Base-by-base conservation (phyloP, 2,797 vertebrate genomes). In the Chlorospingus flavigularis region DNA sequence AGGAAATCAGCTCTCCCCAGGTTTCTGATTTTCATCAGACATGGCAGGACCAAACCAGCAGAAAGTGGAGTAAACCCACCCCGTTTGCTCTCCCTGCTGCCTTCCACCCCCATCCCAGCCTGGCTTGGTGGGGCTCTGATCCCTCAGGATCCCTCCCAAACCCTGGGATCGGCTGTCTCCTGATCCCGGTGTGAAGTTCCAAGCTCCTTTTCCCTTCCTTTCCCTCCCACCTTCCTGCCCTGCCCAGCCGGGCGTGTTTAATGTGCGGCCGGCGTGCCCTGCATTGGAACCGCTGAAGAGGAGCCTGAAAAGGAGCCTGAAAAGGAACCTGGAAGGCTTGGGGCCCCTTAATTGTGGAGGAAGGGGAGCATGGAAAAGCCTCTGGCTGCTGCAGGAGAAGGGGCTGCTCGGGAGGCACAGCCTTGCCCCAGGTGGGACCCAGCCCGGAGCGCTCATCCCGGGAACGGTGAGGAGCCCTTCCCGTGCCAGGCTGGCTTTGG, bases 281-380 rank as follows among this genome's bases (percentile, higher is more conserved):
- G 31, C 73, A 6, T 71, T 47, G 31, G 77, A 93, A 53, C 51
- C 6, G 20, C 81, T 54, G 47, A 48, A 48, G 25, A 48, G 47
- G 24, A 48, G 42, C 26, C 90, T 88, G 47, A 8, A 67, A 78
- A 70, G 77, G 73, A 92, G 37, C 80, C 31, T 88, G 50, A 9
- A 67, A 78, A 70, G 63, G 73, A 90, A 33, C 80, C n/a, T 54
- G 53, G 13, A 13, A 21, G 30, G 51, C 57, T n/a, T 13, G 12
- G 80, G 86, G 90, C 73, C 65, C 90, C 31, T 74, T 75, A 48
- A 73, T 58, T 78, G 88, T 5, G 14, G 86, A 96, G 94, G 91
- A 85, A 86, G 71, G 77, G 14, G 86, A 89, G 42, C 53, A 9
- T 55, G 78, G 61, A 89, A 93, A 85, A 93, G 77, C 92, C 89